Evolutionary conservation across 2,888 invertebrate genomes (phyloP), one percentile per base, ranked within the genome.

Genomic region (Drosophila meridionalis): DNA sequence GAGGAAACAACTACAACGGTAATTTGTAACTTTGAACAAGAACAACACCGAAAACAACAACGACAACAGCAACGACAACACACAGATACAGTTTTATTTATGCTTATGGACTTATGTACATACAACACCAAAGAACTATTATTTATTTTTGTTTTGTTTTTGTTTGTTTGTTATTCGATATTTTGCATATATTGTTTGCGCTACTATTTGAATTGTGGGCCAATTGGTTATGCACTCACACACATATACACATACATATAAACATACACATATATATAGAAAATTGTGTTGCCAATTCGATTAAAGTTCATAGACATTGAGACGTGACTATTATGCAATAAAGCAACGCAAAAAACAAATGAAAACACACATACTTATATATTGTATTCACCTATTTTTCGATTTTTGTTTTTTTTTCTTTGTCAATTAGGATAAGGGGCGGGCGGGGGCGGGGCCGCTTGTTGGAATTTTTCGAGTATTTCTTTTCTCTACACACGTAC

Each of bases 41-140:
- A 76, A 75, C 26, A 65, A 60, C 50, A 68, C 59, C 50, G 56
- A 69, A 30, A 72, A 55, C 61, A 60, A 77, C 62, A 64, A 65
- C 64, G 58, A 58, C 63, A 78, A 78, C 71, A 59, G 59, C 87
- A 74, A 68, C 73, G 63, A 78, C 82, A 76, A 82, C 85, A 86
- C 88, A 85, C 88, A 83, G 78, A 83, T 78, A 83, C 69, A 78
- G 55, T 48, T 56, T 64, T 43, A 57, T 50, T 76, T 62, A 70
- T 78, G 82, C 78, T 76, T 82, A 82, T 73, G 58, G 64, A 69
- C 66, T 55, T 68, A 63, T 67, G 71, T 73, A 78, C 86, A 70
- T 87, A 85, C 85, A 85, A 85, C 85, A 85, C 88, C 85, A 80
- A 88, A 83, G 11, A 86, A 82, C 78, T 87, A 87, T 86, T 87